phyloP scores from a whole-genome alignment of 2,113 vertebrate genomes.

The Leiothrix lutea region DNA sequence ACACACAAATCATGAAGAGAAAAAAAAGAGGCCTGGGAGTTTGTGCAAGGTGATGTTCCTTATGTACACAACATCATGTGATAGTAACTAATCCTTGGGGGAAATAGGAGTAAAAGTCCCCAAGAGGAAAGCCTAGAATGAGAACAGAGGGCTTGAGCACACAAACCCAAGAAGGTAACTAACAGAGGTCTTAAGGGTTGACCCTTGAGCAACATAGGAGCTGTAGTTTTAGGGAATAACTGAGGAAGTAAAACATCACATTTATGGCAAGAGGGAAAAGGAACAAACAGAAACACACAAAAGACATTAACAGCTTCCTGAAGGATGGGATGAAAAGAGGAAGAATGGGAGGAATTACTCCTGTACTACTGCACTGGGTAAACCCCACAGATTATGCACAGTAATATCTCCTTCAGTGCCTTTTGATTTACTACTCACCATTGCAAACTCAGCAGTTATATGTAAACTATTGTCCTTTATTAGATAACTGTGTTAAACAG shows the following conservation, averaged over 20 bases:
- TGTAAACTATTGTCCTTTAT: background rate
- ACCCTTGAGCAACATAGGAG: background rate
- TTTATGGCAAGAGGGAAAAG: background rate
- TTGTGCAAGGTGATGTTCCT: background rate
- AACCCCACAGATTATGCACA: background rate
- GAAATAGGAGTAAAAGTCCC: background rate
- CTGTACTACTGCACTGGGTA: background rate
- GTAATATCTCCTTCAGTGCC: background rate
- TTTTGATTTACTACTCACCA: background rate
- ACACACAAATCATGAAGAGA: background rate
- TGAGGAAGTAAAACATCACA: background rate
- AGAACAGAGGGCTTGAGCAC: background rate
- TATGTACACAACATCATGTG: background rate
- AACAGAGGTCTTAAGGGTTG: background rate
- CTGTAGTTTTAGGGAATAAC: background rate
- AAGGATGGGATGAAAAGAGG: background rate
- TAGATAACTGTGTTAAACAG: background rate
- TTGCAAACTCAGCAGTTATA: background rate
- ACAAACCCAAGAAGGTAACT: background rate
- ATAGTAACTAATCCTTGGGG: background rate
- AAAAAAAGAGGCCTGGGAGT: background rate
- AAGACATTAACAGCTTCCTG: background rate
- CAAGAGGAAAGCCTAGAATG: background rate
- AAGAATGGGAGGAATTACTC: background rate
- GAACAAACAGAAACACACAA: background rate